Evolutionary conservation across 1,140 invertebrate species (phyloP).

Genomic region (Drosophila lacteicornis): DNA sequence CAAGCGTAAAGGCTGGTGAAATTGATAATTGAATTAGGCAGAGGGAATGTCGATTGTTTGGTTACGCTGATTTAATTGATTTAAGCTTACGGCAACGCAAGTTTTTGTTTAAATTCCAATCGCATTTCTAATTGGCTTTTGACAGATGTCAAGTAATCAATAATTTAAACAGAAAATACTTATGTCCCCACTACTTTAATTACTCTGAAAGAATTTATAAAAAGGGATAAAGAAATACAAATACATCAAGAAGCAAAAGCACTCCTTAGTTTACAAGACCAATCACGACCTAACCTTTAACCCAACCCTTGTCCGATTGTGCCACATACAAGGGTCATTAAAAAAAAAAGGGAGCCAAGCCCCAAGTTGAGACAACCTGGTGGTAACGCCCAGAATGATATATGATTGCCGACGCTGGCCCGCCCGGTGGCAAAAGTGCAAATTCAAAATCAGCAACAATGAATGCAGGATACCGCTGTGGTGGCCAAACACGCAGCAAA

Average conservation of each 20-base stretch:
- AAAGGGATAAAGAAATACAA: not conserved
- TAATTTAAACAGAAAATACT: not conserved
- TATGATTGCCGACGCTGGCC: conserved; percentile 33
- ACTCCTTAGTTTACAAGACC: not conserved
- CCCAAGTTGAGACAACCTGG: conserved; percentile 2
- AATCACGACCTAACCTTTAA: not conserved
- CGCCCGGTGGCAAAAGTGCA: conserved; percentile 62
- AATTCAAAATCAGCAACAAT: conserved; percentile 80
- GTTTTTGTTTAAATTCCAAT: conserved; percentile 1
- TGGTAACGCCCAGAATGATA: conserved; percentile 56
- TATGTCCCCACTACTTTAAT: not conserved
- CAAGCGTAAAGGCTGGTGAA: conserved; percentile 39
- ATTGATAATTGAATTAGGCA: conserved; percentile 73
- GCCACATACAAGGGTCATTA: conserved; percentile 28
- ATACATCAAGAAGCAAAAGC: not conserved
- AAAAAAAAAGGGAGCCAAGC: conserved; percentile 15
- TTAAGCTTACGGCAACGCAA: conserved; percentile 50
- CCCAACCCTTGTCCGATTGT: conserved; percentile 13
- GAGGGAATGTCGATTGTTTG: conserved; percentile 65
- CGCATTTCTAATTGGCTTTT: not conserved
- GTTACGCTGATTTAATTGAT: conserved; percentile 66
- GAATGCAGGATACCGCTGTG: conserved; percentile 43
- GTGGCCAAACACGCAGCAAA: conserved; percentile 70
- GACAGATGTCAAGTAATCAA: conserved; percentile 4
- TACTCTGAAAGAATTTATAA: not conserved